Evolutionary conservation across 1,140 invertebrate genomes (phyloP).

Genomic region (Scaptomyza hsui): DNA sequence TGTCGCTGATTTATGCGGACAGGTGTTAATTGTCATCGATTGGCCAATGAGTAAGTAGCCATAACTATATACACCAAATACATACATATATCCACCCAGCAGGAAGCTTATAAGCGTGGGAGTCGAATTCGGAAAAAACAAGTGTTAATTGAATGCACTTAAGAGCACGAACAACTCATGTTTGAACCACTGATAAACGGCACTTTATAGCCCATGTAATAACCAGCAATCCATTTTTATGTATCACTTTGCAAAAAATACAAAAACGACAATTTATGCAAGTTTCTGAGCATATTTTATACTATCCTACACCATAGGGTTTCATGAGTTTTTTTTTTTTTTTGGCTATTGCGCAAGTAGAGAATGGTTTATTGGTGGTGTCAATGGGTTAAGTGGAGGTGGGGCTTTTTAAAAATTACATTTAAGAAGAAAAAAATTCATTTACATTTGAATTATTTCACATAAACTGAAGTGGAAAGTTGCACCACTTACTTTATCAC

Average conservation of each 20-base stretch:
- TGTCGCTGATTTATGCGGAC: slow-evolving; percentile 61
- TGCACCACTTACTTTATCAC: too few relatives aligned
- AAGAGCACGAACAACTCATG: slow-evolving; percentile 39
- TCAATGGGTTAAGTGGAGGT: background rate
- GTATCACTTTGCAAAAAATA: too few relatives aligned
- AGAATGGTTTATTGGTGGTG: background rate
- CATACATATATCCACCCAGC: slow-evolving; percentile 15
- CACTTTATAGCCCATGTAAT: slow-evolving; percentile 41
- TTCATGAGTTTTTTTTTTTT: background rate
- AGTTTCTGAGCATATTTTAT: background rate
- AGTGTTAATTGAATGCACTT: slow-evolving; percentile 52
- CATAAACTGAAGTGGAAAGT: too few relatives aligned
- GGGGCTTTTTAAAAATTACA: too few relatives aligned
- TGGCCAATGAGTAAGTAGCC: slow-evolving; percentile 56
- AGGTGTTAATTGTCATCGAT: slow-evolving; percentile 75
- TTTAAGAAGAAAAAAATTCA: too few relatives aligned
- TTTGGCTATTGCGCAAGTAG: background rate
- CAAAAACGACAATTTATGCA: background rate
- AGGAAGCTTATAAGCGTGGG: slow-evolving; percentile 23
- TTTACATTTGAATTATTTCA: too few relatives aligned
- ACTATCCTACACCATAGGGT: background rate
- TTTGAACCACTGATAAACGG: slow-evolving; percentile 35
- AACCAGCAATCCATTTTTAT: slow-evolving; percentile 23
- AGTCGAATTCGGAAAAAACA: slow-evolving; percentile 20
- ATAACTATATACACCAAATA: slow-evolving; percentile 16